Evolutionary conservation across 2,797 vertebrate genomes (phyloP).

Genomic region (Champsocephalus gunnari): DNA sequence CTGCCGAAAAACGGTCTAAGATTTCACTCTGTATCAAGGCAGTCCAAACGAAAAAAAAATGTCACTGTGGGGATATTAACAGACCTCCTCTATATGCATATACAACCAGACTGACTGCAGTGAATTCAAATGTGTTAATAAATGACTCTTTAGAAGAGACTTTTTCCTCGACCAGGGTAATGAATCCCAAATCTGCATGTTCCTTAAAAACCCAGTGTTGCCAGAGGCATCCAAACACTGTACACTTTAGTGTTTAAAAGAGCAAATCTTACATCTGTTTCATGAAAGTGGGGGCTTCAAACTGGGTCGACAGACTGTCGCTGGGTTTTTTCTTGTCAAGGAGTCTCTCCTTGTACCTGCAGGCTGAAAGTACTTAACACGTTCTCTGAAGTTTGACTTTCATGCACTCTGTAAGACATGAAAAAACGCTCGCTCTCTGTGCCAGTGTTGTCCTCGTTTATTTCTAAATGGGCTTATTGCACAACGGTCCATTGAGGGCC

Average conservation of each 20-base stretch:
- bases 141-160: constrained; percentile 62
- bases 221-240: constrained; percentile 45
- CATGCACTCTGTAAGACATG: constrained; percentile 55
- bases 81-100: constrained; percentile 64
- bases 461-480: constrained; percentile 72
- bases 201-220: constrained; percentile 42
- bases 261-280: constrained; percentile 55
- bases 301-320: constrained; percentile 72
- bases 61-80: constrained; percentile 72
- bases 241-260: constrained; percentile 56
- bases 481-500: constrained; percentile 65
- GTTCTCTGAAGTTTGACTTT: constrained; percentile 76
- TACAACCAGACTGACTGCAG: constrained; percentile 53
- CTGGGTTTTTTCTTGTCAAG: constrained; percentile 39
- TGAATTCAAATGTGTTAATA: constrained; percentile 67
- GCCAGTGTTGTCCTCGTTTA: constrained; percentile 71
- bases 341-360: constrained; percentile 71
- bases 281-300: constrained; percentile 50
- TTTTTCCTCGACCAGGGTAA: constrained; percentile 50
- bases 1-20: constrained; percentile 42
- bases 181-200: constrained; percentile 59
- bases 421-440: constrained; percentile 43
- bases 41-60: constrained; percentile 56
- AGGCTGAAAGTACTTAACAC: constrained; percentile 63
- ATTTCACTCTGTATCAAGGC: constrained; percentile 57